A percentile compares a stretch with the other conserved stretches of the same genome.
These are phyloP conservation scores for Ephialtes manifestator DNA, from an alignment of 2,888 invertebrate genomes.

Conservation along the genomic window DNA sequence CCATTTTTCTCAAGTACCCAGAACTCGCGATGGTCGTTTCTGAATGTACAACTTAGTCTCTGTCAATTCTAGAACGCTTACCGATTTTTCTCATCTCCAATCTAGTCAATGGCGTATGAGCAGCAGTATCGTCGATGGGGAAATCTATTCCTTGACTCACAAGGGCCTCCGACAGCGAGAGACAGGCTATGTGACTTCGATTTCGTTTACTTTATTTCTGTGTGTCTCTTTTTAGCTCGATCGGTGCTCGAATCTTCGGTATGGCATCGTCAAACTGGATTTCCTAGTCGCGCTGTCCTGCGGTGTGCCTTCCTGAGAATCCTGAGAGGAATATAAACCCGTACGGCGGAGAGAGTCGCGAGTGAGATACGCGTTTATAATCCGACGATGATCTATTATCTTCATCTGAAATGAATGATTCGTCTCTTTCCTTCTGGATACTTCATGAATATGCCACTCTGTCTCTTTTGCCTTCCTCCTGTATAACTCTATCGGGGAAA, in stretches of 20 bases:
- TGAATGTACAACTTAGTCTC: conserved; percentile 51
- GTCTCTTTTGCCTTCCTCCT: neutral
- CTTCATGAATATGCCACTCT: neutral
- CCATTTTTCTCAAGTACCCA: conserved; percentile 13
- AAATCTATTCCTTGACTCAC: conserved; percentile 41
- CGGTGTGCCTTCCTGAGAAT: neutral
- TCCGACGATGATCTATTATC: conserved; percentile 65
- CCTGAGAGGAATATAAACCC: neutral
- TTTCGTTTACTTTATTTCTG: conserved; percentile 24
- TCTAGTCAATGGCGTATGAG: conserved; percentile 14
- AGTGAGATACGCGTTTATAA: conserved; percentile 14
- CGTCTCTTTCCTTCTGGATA: conserved; percentile 11
- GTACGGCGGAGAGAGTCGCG: conserved; percentile 13
- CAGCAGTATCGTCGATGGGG: conserved; percentile 36
- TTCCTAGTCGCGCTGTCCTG: conserved; percentile 19
- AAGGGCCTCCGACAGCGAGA: conserved; percentile 50
- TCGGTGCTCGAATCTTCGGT: conserved; percentile 3
- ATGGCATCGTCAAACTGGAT: conserved; percentile 5
- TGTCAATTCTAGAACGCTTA: conserved; percentile 51
- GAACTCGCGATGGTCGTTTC: conserved; percentile 5
- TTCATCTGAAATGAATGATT: conserved; percentile 50
- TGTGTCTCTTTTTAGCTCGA: conserved; percentile 9
- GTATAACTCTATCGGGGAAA: conserved; percentile 23
- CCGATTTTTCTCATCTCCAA: conserved; percentile 50
- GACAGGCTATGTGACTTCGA: conserved; percentile 21